phyloP scores from a whole-genome alignment of 2,797 vertebrate species.

The Synanceia verrucosa region DNA sequence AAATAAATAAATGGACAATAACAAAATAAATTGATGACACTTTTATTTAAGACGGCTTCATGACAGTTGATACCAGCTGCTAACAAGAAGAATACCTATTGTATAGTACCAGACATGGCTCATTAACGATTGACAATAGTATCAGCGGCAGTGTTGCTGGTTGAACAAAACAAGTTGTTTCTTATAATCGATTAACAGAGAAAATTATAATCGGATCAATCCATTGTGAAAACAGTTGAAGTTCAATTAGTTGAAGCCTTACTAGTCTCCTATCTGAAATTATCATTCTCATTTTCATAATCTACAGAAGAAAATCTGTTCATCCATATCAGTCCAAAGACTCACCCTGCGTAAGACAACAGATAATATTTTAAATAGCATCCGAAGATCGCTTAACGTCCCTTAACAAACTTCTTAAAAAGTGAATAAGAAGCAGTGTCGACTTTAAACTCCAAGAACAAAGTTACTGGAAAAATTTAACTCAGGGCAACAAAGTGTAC shows the following conservation, averaged over 20 bases:
- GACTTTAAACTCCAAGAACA: conserved; percentile 11
- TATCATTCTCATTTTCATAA: background rate
- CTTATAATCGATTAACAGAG: background rate
- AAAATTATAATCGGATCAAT: background rate
- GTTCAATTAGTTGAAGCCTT: background rate
- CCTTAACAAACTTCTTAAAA: background rate
- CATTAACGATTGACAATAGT: too few relatives aligned
- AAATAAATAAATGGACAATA: too few relatives aligned
- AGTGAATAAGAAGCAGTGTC: background rate
- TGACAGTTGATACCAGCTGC: too few relatives aligned
- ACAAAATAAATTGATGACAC: too few relatives aligned
- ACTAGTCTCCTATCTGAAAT: background rate
- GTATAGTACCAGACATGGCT: too few relatives aligned
- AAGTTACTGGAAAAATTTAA: conserved; percentile 21
- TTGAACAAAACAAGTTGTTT: background rate
- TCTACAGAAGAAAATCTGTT: background rate
- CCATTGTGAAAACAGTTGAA: background rate
- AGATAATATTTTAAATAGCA: too few relatives aligned
- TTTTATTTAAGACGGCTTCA: too few relatives aligned
- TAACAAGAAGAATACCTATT: too few relatives aligned
- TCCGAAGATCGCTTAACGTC: too few relatives aligned
- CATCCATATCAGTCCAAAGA: background rate
- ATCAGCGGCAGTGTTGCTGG: too few relatives aligned
- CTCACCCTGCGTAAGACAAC: background rate
- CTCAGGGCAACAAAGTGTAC: background rate